These are phyloP conservation scores for Laupala kohalensis DNA, from an alignment of 1,140 invertebrate species.

Conservation along the genomic window DNA sequence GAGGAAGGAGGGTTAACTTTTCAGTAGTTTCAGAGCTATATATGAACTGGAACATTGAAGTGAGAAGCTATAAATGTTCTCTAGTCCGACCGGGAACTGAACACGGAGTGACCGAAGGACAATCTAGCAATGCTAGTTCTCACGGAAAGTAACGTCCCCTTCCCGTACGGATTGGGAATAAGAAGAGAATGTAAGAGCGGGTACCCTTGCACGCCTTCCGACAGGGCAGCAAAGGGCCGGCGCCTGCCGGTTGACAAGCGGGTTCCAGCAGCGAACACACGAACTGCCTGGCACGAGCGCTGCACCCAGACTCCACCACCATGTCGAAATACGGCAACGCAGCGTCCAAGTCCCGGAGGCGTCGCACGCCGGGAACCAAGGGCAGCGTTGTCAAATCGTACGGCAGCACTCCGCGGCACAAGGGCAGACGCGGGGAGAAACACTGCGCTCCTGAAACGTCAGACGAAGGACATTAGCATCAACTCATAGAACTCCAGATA, in stretches of 20 bases:
- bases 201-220: slow-evolving; percentile 49
- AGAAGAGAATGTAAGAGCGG: slow-evolving; percentile 7
- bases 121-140: too few species aligned
- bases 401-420: slow-evolving; percentile 43
- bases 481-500: too few species aligned
- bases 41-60: too few species aligned
- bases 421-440: slow-evolving; percentile 8
- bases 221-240: slow-evolving; percentile 42
- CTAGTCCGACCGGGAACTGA: too few species aligned
- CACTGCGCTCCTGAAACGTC: not conserved
- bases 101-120: too few species aligned
- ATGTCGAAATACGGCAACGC: slow-evolving; percentile 36
- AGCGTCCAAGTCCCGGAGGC: slow-evolving; percentile 27
- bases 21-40: too few species aligned
- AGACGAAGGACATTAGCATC: too few species aligned
- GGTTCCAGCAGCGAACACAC: slow-evolving; percentile 49
- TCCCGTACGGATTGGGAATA: not conserved
- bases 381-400: slow-evolving; percentile 44
- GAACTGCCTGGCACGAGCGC: slow-evolving; percentile 42
- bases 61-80: too few species aligned
- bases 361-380: slow-evolving; percentile 24
- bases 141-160: too few species aligned
- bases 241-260: slow-evolving; percentile 42
- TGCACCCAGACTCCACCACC: slow-evolving; percentile 45
- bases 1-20: too few species aligned